phyloP scores from a whole-genome alignment of 1,140 invertebrate species.

The Caenorhabditis remanei region DNA sequence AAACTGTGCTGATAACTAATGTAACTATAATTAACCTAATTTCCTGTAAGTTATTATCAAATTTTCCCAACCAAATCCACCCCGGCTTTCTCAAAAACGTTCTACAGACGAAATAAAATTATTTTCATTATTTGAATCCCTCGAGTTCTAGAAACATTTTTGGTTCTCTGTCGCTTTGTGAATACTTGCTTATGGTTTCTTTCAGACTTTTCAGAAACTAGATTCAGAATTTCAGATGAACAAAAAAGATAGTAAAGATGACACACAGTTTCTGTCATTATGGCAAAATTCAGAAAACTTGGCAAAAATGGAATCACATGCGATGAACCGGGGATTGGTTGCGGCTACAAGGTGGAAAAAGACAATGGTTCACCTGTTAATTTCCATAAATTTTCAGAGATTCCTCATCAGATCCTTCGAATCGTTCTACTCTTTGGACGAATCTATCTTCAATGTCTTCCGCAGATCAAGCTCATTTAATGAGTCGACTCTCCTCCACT shows the following conservation, averaged over 20 bases:
- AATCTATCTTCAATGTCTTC: conserved; percentile 56
- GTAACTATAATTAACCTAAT: not conserved
- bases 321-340: not conserved
- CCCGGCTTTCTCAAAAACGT: not conserved
- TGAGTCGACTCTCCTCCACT: conserved; percentile 29
- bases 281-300: conserved; percentile 35
- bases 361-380: not conserved
- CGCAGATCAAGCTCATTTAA: conserved; percentile 49
- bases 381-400: conserved; percentile 7
- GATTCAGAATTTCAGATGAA: conserved; percentile 3
- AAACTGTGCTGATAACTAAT: conserved; percentile 22
- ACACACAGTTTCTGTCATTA: conserved; percentile 10
- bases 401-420: not conserved
- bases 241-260: not conserved
- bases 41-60: conserved; percentile 4
- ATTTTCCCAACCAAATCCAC: not conserved
- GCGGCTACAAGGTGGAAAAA: not conserved
- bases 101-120: not conserved
- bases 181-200: not conserved
- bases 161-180: conserved; percentile 73
- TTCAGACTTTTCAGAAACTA: not conserved
- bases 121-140: too few species aligned
- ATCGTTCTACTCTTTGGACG: conserved; percentile 61
- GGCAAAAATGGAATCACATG: conserved; percentile 13
- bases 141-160: conserved; percentile 77